Evolutionary conservation across 2,113 vertebrate species (phyloP).

Genomic region (Otis tarda): DNA sequence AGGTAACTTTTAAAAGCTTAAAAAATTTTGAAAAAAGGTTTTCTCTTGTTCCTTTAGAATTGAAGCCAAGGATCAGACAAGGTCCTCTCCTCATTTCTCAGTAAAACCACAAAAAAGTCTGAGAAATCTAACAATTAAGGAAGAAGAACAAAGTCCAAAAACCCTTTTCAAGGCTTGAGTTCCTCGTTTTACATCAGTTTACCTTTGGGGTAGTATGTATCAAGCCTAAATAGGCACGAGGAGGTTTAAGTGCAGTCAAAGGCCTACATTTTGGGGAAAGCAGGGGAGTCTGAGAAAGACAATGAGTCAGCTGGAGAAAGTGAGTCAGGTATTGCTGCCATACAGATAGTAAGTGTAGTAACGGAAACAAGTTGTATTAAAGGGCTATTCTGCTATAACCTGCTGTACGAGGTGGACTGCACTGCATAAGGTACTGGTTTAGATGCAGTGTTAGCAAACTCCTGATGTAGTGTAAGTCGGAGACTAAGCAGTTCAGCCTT

Average conservation of each 20-base stretch:
- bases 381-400: neutral
- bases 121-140: neutral
- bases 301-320: neutral
- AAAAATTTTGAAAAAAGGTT: neutral
- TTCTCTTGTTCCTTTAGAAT: neutral
- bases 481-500: neutral
- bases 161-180: neutral
- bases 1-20: neutral
- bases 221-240: neutral
- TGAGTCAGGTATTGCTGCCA: neutral
- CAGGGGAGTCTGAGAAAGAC: neutral
- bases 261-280: neutral
- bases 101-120: neutral
- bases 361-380: neutral
- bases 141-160: neutral
- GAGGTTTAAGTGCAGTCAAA: neutral
- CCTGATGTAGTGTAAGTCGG: neutral
- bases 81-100: neutral
- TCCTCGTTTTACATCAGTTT: neutral
- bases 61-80: neutral
- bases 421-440: neutral
- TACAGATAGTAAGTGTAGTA: neutral
- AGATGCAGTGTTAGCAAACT: neutral
- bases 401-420: neutral
- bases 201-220: neutral